A percentile compares a stretch with the other conserved stretches of the same genome.
These are phyloP conservation scores for Hypocryptadius cinnamomeus DNA, from an alignment of 2,113 vertebrate genomes.

Conservation along the genomic window DNA sequence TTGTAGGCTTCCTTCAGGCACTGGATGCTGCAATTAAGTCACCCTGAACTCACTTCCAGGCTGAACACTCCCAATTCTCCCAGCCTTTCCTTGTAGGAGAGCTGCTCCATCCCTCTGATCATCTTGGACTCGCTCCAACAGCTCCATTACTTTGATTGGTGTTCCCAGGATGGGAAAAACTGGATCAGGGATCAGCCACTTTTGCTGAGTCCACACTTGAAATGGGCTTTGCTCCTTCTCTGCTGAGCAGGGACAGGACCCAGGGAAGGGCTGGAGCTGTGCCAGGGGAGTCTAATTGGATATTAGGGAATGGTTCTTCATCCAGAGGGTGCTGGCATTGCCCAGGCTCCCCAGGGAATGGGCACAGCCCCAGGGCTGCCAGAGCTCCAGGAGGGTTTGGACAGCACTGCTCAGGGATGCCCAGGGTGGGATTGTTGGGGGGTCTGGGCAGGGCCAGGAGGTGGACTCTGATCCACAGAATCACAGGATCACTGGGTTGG, in stretches of 20 bases:
- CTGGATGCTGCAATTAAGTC: not conserved
- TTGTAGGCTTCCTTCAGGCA: not conserved
- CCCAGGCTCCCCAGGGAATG: not conserved
- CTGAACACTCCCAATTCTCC: not conserved
- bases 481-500: not conserved
- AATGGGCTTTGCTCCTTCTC: not conserved
- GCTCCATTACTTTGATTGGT: not conserved
- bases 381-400: not conserved
- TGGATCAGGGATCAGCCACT: not conserved
- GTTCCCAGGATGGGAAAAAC: not conserved
- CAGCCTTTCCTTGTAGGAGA: not conserved
- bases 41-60: not conserved
- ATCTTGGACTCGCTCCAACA: accelerated
- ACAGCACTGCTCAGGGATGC: accelerated
- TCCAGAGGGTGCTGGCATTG: not conserved
- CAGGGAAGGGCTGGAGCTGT: not conserved
- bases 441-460: not conserved
- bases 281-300: not conserved
- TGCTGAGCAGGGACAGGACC: not conserved
- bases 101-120: not conserved
- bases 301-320: accelerated
- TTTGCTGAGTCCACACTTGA: not conserved
- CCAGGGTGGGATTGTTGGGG: not conserved
- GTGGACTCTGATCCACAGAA: not conserved
- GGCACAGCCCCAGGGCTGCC: not conserved